Base-by-base conservation (phyloP, 1,140 invertebrate genomes). In the Drosophila paulistorum region DNA sequence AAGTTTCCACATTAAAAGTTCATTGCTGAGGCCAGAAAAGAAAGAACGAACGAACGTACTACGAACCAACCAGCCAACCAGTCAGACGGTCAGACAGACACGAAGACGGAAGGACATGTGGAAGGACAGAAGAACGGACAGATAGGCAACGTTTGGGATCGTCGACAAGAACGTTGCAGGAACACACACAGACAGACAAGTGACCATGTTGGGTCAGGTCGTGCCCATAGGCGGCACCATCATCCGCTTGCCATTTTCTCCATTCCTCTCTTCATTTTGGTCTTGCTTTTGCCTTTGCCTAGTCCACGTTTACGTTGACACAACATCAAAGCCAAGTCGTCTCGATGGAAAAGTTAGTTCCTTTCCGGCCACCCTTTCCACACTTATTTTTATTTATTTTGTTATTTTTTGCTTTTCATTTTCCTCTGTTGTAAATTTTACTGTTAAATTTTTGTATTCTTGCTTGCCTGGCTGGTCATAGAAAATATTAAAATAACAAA, bases 1-100 rank as follows among this genome's bases (percentile, higher is more conserved):
- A 91, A 91, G 90, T 91, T 91, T 91, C 72, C 80, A 91, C 85
- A 91, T 91, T 91, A 90, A 90, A 90, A 90, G 82, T 90, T 90
- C 82, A 90, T 83, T 87, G 74, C 87, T 76, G 74, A 76, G 74
- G 64, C 77, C 64, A 77, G 72, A 85, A 51, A 51, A 17, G 78
- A 69, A 66, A 75, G 67, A 65, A 62, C 60, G n/a, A 26, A 33
- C n/a, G 33, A 14, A 59, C n/a, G 6, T 30, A 5, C 26, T 2
- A 26, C 23, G 51, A 61, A 45, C 51, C 26, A 48, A 7, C n/a
- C n/a, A 14, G 14, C 42, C 42, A 45, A 42, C 41, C 41, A 42
- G 41, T n/a, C n/a, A 45, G 37, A 10, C n/a, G 30, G 30, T 30
- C 30, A 30, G 30, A 30, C 30, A 30, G 30, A 7, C 30, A 30